A percentile compares a stretch with the other conserved stretches of the same genome.
Conservation (phyloP, 1,140 invertebrate genomes). For the Drosophila jambulina region DNA sequence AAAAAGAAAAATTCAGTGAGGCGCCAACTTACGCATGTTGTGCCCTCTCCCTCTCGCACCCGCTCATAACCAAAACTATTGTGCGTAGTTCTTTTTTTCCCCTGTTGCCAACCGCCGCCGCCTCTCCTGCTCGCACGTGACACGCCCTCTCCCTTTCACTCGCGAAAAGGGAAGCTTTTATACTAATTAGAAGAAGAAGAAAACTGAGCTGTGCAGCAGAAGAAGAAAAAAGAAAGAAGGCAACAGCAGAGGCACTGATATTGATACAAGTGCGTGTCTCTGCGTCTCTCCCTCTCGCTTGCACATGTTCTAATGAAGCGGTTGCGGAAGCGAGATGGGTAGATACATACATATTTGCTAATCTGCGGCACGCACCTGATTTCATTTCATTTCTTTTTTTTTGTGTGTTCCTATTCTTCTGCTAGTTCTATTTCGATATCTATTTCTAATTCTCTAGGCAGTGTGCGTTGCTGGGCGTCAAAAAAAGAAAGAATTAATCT, state of each 20-base stretch:
- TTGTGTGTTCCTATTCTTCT: slow-evolving; percentile 14
- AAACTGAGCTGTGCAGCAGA: slow-evolving; percentile 18
- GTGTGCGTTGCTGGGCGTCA: slow-evolving; percentile 30
- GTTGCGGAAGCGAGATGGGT: slow-evolving; percentile 5
- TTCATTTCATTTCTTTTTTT: slow-evolving; percentile 18
- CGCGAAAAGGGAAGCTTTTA: slow-evolving; percentile 23
- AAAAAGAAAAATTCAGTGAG: slow-evolving; percentile 18
- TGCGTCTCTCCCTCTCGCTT: slow-evolving; percentile 7
- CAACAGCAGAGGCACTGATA: slow-evolving; percentile 12
- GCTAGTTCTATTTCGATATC: slow-evolving; percentile 32
- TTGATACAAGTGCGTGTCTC: slow-evolving; percentile 50
- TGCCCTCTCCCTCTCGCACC: slow-evolving; percentile 14
- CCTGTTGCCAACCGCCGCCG: slow-evolving; percentile 39
- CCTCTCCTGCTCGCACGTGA: slow-evolving; percentile 41
- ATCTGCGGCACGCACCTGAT: slow-evolving; percentile 60
- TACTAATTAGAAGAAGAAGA: slow-evolving; percentile 41
- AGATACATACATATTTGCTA: slow-evolving; percentile 32
- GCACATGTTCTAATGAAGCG: neutral
- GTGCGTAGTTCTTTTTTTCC: slow-evolving; percentile 8
- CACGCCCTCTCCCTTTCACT: slow-evolving; percentile 33
- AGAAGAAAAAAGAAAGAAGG: neutral
- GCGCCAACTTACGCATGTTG: slow-evolving; percentile 41
- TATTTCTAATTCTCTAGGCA: slow-evolving; percentile 14
- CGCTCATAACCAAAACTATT: slow-evolving; percentile 21
- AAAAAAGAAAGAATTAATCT: slow-evolving; percentile 34